These are phyloP conservation scores for Quadroppia sp. DNA, from an alignment of 2,888 invertebrate species.

Conservation along the genomic window DNA sequence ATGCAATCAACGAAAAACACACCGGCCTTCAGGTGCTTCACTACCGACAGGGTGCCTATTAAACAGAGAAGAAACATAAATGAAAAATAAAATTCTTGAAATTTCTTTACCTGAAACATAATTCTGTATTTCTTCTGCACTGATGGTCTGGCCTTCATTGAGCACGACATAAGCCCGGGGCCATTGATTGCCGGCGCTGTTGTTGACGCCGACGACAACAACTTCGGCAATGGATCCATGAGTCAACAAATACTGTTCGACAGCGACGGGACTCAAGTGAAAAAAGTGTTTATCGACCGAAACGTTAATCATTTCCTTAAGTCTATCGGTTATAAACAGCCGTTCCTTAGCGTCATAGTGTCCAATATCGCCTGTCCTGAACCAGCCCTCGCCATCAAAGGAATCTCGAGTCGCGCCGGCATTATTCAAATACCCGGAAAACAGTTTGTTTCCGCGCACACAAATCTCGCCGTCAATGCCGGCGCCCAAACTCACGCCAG, in stretches of 20 bases:
- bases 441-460: slow-evolving; percentile 64
- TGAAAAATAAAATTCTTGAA: too few relatives aligned
- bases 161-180: slow-evolving; percentile 32
- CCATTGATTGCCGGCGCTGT: background rate
- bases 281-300: too few relatives aligned
- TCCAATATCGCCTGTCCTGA: background rate
- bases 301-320: background rate
- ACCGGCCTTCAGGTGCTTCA: slow-evolving; percentile 3
- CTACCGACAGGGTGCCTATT: slow-evolving; percentile 2
- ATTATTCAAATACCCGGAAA: slow-evolving; percentile 58
- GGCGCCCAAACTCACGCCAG: slow-evolving; percentile 60
- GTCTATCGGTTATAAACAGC: background rate
- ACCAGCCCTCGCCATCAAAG: background rate
- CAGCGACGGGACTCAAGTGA: background rate
- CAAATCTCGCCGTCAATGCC: slow-evolving; percentile 75
- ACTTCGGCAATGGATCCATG: slow-evolving; percentile 30
- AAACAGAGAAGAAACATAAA: too few relatives aligned
- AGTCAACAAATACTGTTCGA: slow-evolving; percentile 31
- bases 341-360: background rate
- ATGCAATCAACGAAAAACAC: background rate
- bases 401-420: background rate
- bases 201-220: slow-evolving; percentile 28
- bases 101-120: slow-evolving; percentile 15
- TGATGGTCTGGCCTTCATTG: background rate
- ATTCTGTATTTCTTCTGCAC: slow-evolving; percentile 9